Evolutionary conservation across 2,113 vertebrate species (phyloP).

Genomic region (Scalopus aquaticus): DNA sequence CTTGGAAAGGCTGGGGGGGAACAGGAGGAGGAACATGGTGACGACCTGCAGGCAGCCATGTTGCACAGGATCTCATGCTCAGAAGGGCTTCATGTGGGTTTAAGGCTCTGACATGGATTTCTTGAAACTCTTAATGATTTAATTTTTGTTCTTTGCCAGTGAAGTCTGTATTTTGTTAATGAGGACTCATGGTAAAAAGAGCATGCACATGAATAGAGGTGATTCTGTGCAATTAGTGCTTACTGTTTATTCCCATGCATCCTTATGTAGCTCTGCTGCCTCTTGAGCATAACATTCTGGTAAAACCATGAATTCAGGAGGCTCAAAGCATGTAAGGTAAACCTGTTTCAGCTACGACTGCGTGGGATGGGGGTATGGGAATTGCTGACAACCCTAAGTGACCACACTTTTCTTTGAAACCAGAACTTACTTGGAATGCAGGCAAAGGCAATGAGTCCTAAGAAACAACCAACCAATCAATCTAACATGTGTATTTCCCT

Average conservation of each 20-base stretch:
- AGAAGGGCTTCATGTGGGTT: background rate
- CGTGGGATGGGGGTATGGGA: too few relatives aligned
- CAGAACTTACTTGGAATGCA: background rate
- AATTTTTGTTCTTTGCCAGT: background rate
- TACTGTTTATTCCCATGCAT: background rate
- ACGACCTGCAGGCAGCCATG: too few relatives aligned
- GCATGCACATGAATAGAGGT: fast-evolving
- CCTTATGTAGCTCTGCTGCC: background rate
- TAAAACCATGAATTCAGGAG: background rate
- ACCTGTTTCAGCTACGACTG: background rate
- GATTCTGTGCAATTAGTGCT: fast-evolving
- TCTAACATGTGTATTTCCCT: background rate
- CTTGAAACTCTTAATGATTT: background rate
- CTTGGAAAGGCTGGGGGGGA: background rate
- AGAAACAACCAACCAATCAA: background rate
- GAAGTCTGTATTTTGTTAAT: background rate
- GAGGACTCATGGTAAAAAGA: background rate
- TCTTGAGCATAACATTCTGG: background rate
- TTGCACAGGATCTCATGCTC: background rate
- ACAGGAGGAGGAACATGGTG: background rate
- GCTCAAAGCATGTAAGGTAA: background rate
- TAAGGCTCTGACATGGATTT: background rate
- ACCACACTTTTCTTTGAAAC: background rate
- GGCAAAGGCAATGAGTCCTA: background rate
- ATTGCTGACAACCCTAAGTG: background rate